A percentile compares a stretch with the other conserved stretches of the same genome.
phyloP scores from a whole-genome alignment of 2,113 vertebrate species.

The Elephas maximus region DNA sequence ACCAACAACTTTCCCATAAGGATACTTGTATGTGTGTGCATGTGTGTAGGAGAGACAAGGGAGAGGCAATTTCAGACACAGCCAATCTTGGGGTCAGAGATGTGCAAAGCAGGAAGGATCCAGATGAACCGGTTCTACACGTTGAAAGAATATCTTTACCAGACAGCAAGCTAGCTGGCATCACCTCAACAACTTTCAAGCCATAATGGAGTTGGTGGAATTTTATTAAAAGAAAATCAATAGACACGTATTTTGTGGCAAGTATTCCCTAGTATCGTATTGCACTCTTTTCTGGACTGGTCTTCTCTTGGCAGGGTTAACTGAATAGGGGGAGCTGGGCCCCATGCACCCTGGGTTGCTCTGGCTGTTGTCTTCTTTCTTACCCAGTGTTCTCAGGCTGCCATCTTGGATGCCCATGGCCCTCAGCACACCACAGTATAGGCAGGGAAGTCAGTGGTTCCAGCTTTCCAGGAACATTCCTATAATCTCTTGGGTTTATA shows the following conservation, averaged over 20 bases:
- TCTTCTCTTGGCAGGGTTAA: background rate
- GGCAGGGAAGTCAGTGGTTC: background rate
- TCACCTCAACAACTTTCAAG: background rate
- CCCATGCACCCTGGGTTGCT: background rate
- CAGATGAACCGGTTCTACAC: background rate
- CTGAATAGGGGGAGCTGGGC: background rate
- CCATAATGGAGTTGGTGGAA: background rate
- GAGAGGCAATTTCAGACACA: background rate
- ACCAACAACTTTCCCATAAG: background rate
- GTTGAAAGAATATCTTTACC: conserved; percentile 16
- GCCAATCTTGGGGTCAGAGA: background rate
- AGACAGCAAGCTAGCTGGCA: background rate
- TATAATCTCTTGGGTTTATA: background rate
- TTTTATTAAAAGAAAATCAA: conserved; percentile 51
- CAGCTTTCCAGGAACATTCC: background rate
- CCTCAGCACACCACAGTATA: background rate
- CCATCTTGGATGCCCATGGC: background rate
- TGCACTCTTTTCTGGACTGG: background rate
- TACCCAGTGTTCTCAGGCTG: background rate
- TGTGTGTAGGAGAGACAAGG: background rate
- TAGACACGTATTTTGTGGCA: background rate
- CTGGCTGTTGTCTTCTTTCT: background rate
- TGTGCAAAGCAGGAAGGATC: background rate
- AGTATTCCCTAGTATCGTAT: background rate
- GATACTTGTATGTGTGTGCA: background rate